phyloP scores from a whole-genome alignment of 2,113 vertebrate genomes.

The Lophotis ruficrista region DNA sequence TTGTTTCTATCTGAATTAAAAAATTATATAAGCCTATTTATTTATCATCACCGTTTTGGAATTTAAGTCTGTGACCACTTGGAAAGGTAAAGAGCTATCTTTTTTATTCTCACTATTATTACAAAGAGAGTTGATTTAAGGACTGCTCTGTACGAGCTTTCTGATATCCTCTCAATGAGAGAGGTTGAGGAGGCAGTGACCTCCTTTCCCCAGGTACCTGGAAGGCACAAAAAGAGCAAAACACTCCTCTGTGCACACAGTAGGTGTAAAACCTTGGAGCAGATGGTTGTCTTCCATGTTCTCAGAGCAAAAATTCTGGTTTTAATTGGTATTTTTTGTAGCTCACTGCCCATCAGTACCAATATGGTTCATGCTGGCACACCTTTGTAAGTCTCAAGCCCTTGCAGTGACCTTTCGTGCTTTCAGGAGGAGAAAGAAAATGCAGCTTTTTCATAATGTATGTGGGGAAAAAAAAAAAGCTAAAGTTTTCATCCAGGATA shows the following conservation, averaged over 20 bases:
- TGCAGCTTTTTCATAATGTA: rapidly evolving
- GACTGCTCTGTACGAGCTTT: not conserved
- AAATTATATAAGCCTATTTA: not conserved
- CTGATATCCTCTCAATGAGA: not conserved
- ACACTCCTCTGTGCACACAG: not conserved
- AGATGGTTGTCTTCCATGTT: not conserved
- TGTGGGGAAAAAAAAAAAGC: not conserved
- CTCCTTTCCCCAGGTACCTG: not conserved
- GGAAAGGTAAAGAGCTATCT: not conserved
- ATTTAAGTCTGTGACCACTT: not conserved
- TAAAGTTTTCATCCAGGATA: not conserved
- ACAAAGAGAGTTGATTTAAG: not conserved
- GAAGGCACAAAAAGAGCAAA: not conserved
- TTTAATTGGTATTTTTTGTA: not conserved
- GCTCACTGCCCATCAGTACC: not conserved
- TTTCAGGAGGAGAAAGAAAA: not conserved
- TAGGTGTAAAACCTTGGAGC: not conserved
- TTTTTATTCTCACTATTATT: not conserved
- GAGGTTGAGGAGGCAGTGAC: not conserved
- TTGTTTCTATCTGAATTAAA: not conserved
- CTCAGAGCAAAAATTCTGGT: not conserved
- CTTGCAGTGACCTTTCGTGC: not conserved
- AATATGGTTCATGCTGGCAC: not conserved
- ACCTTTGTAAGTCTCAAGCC: not conserved
- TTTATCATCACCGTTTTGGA: not conserved